Evolutionary conservation across 2,113 vertebrate species (phyloP).

Genomic region (Danionella cerebrum): DNA sequence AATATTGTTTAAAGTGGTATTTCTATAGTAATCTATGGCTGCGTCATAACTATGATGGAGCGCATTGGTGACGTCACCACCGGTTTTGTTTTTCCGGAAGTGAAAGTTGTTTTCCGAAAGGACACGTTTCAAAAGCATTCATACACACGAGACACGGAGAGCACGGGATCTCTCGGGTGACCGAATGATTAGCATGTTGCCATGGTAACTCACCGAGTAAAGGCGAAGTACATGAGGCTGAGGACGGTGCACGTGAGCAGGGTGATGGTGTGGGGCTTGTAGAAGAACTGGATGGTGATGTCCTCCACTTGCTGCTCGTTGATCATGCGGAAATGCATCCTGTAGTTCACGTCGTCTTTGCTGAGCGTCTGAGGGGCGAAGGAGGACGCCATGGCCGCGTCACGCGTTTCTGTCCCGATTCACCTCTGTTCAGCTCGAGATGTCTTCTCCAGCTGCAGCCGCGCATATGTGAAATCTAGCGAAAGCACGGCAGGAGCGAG

Average conservation of each 20-base stretch:
- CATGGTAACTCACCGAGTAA: slow-evolving; percentile 86
- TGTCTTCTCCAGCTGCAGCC: neutral
- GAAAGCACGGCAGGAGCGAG: neutral
- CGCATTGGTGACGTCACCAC: too few relatives aligned
- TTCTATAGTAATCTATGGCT: too few relatives aligned
- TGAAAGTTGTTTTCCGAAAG: too few relatives aligned
- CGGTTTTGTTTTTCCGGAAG: too few relatives aligned
- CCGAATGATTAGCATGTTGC: too few relatives aligned
- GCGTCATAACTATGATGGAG: too few relatives aligned
- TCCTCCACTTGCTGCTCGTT: slow-evolving; percentile 99
- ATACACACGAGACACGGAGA: too few relatives aligned
- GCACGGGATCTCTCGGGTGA: too few relatives aligned
- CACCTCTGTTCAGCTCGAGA: neutral
- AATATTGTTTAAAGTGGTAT: too few relatives aligned
- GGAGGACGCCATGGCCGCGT: slow-evolving; percentile 71
- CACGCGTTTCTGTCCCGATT: neutral
- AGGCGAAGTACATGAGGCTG: slow-evolving; percentile 94
- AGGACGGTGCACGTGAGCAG: slow-evolving; percentile 89
- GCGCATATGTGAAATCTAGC: neutral
- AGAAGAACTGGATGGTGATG: slow-evolving; percentile 96
- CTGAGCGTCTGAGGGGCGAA: slow-evolving; percentile 81
- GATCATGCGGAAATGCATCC: slow-evolving; percentile 96
- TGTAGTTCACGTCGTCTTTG: slow-evolving; percentile 94
- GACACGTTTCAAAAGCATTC: too few relatives aligned
- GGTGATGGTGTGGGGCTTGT: slow-evolving; percentile 91